Percentiles rank a stretch among this genome's conserved stretches.
These are phyloP conservation scores for Pollenia griseotomentosa DNA, from an alignment of 2,888 invertebrate genomes.

Conservation along the genomic window DNA sequence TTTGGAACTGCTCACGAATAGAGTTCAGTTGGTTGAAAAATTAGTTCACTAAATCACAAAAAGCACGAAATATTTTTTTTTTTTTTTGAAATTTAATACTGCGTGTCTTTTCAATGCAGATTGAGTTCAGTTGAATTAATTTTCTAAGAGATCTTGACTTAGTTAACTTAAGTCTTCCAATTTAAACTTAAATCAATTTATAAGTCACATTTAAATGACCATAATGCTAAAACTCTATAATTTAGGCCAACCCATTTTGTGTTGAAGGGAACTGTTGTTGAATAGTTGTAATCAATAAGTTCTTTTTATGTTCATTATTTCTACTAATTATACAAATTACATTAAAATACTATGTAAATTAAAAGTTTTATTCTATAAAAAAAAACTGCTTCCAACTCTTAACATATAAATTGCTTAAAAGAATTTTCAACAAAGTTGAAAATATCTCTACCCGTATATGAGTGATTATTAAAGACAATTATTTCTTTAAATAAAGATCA, in stretches of 20 bases:
- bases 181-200: too few species aligned
- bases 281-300: background rate
- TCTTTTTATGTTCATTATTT: background rate
- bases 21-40: background rate
- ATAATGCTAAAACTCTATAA: background rate
- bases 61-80: background rate
- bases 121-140: background rate
- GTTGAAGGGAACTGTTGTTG: too few species aligned
- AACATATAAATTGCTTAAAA: too few species aligned
- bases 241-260: too few species aligned
- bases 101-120: background rate
- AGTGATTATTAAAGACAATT: conserved; percentile 17
- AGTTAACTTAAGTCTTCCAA: background rate
- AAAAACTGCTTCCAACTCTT: too few species aligned
- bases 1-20: background rate
- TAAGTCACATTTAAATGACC: too few species aligned
- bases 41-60: conserved; percentile 2
- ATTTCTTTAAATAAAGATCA: conserved; percentile 9
- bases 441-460: background rate
- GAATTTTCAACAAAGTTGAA: too few species aligned
- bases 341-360: background rate
- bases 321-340: background rate
- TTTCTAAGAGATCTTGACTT: background rate
- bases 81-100: conserved; percentile 15
- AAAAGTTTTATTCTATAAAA: background rate